Evolutionary conservation across 1,140 invertebrate species (phyloP), one percentile per base, ranked within the genome.

Genomic region (Habropoda laboriosa): DNA sequence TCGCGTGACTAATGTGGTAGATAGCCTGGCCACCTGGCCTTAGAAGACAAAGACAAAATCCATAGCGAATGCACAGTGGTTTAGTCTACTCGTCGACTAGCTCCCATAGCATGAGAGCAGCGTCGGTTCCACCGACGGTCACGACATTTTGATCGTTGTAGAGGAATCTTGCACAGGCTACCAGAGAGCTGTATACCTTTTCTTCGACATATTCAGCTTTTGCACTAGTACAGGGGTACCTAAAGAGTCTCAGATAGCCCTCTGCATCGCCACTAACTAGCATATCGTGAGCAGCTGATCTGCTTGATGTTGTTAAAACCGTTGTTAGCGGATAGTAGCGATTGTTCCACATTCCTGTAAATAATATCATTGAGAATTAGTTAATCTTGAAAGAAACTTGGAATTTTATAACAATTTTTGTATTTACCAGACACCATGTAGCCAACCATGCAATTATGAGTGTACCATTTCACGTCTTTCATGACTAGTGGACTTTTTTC

Each of bases 61-160:
- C 45, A 21, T 24, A 12, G 53, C 5, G 35, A 64, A 51, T 40
- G 45, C n/a, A 18, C 49, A 27, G 18, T 47, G 12, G 5, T 40
- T 61, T 7, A 5, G 12, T 47, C 55, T 96, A 96, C 91, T 97
- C 96, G 89, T 96, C 96, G 81, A 97, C 95, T 73, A 98, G 93
- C 91, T 97, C 96, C 98, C 98, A 99, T 83, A 98, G 95, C 96
- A 99, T 97, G 6, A 99, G 94, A 53, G 97, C 95, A 63, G 97
- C 98, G 90, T 99, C 98, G 84, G 96, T 96, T n/a, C 97, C 98
- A 30, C 98, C 98, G 8, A 97, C 96, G 1, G 97, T 98, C 13
- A 98, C 96, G 21, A 99, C 93, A 80, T 97, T 96, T 47, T 96
- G 95, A 91, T 98, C 97, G 86, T 97, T 97, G 93, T 95, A 97